phyloP scores from a whole-genome alignment of 2,113 vertebrate species.

The Siniperca knerii region DNA sequence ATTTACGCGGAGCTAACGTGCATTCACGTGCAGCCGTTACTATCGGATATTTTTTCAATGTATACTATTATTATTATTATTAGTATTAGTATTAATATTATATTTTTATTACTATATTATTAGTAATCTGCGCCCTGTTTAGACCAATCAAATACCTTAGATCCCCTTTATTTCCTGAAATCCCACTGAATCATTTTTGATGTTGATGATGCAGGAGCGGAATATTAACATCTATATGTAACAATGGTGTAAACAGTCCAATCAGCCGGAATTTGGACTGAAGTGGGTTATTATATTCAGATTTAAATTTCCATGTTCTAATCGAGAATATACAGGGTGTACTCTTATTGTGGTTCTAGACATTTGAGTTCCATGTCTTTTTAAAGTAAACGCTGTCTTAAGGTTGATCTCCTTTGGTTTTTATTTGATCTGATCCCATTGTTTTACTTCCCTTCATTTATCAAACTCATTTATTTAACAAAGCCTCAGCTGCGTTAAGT shows the following conservation, averaged over 20 bases:
- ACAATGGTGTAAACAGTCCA: background rate
- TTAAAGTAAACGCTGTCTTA: background rate
- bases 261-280: background rate
- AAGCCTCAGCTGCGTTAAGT: background rate
- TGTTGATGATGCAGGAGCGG: background rate
- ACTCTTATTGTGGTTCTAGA: background rate
- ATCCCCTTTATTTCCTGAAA: background rate
- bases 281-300: background rate
- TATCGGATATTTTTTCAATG: background rate
- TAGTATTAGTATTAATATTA: too few species aligned
- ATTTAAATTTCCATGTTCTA: background rate
- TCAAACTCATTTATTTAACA: background rate
- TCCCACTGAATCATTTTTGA: background rate
- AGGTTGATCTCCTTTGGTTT: background rate
- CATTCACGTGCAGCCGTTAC: background rate
- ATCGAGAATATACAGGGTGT: background rate
- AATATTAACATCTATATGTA: background rate
- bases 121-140: background rate
- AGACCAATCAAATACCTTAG: background rate
- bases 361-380: background rate
- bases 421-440: background rate
- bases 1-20: background rate
- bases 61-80: too few species aligned
- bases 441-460: background rate
- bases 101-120: background rate